These are phyloP conservation scores for Troglohyphantes excavatus DNA, from an alignment of 2,888 invertebrate genomes.

Conservation along the genomic window DNA sequence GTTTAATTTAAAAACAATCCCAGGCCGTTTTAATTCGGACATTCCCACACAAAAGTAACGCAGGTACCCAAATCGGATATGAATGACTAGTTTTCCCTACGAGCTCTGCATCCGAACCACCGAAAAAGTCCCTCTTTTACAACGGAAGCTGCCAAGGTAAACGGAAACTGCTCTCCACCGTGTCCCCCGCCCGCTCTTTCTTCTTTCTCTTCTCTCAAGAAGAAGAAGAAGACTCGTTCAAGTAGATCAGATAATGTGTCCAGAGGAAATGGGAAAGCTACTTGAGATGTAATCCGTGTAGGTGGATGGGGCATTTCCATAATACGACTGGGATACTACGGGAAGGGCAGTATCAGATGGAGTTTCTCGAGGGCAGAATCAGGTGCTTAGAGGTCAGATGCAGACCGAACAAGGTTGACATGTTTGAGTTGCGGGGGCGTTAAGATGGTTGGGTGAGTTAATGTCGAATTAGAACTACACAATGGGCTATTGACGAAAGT, in stretches of 20 bases:
- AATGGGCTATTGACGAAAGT: too few relatives aligned
- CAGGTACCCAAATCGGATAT: slow-evolving; percentile 13
- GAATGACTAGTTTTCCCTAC: slow-evolving; percentile 5
- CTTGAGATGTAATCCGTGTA: background rate
- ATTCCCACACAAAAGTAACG: too few relatives aligned
- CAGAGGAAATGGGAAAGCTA: slow-evolving; percentile 12
- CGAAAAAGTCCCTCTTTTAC: background rate
- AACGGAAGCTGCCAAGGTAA: slow-evolving; percentile 55
- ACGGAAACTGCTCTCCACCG: slow-evolving; percentile 29
- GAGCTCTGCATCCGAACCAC: background rate
- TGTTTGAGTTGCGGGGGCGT: background rate
- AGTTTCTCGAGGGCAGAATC: too few relatives aligned
- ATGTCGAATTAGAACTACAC: too few relatives aligned
- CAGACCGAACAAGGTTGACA: background rate
- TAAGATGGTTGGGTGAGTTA: background rate
- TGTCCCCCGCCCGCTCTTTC: background rate
- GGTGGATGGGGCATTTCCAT: slow-evolving; percentile 8
- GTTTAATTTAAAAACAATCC: too few relatives aligned
- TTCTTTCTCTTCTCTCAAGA: background rate
- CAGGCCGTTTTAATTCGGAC: too few relatives aligned
- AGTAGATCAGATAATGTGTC: slow-evolving; percentile 26
- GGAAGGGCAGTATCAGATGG: background rate
- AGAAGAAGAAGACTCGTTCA: slow-evolving; percentile 17
- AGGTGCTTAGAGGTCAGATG: too few relatives aligned
- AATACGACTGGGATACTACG: background rate